Percentiles rank a stretch among this genome's conserved stretches.
Conservation (phyloP, 2,797 vertebrate genomes). For the Otolemur crassicaudatus region DNA sequence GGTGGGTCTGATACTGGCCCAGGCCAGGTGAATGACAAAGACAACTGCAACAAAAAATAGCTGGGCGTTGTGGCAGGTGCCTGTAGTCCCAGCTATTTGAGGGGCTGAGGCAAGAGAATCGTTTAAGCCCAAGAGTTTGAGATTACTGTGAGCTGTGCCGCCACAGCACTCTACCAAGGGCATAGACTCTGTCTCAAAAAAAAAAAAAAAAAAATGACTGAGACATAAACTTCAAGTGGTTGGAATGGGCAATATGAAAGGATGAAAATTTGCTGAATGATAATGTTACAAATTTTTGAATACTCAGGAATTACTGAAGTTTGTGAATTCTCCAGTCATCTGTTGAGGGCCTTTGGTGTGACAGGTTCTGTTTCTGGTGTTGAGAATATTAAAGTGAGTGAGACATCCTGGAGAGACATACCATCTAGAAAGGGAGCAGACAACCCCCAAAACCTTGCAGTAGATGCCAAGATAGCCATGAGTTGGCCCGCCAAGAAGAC, state of each 20-base stretch:
- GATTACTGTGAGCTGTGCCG: too few relatives aligned
- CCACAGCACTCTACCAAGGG: too few relatives aligned
- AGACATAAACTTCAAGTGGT: not conserved
- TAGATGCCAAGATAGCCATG: not conserved
- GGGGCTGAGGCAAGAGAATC: too few relatives aligned
- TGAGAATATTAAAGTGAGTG: not conserved
- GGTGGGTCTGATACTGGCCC: too few relatives aligned
- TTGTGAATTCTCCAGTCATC: not conserved
- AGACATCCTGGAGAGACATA: not conserved
- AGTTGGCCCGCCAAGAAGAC: not conserved
- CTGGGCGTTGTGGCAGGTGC: too few relatives aligned
- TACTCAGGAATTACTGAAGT: not conserved
- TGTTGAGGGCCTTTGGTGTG: not conserved
- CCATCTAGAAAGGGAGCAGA: not conserved
- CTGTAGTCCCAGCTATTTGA: too few relatives aligned
- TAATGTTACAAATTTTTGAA: conserved; percentile 13
- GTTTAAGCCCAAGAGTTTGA: too few relatives aligned
- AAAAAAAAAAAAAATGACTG: not conserved
- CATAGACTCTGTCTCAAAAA: too few relatives aligned
- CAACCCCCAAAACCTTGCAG: not conserved
- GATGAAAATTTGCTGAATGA: not conserved
- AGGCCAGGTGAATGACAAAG: too few relatives aligned
- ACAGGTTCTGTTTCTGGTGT: not conserved
- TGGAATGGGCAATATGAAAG: not conserved
- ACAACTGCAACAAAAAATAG: too few relatives aligned